Conservation (phyloP, 2,888 invertebrate genomes). For the Limnephilus auricula region DNA sequence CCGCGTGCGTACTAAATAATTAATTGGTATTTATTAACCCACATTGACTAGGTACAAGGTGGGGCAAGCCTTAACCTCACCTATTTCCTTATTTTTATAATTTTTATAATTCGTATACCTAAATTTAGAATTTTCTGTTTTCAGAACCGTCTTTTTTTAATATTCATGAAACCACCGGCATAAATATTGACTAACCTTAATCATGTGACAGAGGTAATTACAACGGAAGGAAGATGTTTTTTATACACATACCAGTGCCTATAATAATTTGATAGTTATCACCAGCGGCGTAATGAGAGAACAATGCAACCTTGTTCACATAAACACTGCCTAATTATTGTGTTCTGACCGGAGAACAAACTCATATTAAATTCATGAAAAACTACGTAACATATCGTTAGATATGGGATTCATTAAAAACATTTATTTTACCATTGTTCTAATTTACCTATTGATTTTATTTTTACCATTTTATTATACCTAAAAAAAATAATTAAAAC, state of each 20-base stretch:
- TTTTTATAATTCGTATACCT: background rate
- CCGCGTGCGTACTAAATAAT: too few relatives aligned
- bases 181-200: constrained; percentile 9
- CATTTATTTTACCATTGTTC: too few relatives aligned
- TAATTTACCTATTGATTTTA: too few relatives aligned
- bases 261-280: constrained; percentile 33
- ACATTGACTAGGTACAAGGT: background rate
- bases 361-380: background rate
- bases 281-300: background rate
- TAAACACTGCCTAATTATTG: background rate
- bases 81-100: background rate
- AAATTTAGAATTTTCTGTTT: background rate
- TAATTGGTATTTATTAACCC: background rate
- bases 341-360: background rate
- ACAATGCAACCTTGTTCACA: constrained; percentile 36
- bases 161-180: background rate
- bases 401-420: background rate
- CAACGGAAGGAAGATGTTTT: constrained; percentile 54
- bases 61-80: background rate
- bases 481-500: too few relatives aligned
- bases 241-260: background rate
- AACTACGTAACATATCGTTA: background rate
- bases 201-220: constrained; percentile 19
- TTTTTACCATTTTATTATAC: too few relatives aligned
- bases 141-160: background rate